These are phyloP conservation scores for Wasmannia auropunctata DNA, from an alignment of 1,140 invertebrate genomes.

Conservation along the genomic window DNA sequence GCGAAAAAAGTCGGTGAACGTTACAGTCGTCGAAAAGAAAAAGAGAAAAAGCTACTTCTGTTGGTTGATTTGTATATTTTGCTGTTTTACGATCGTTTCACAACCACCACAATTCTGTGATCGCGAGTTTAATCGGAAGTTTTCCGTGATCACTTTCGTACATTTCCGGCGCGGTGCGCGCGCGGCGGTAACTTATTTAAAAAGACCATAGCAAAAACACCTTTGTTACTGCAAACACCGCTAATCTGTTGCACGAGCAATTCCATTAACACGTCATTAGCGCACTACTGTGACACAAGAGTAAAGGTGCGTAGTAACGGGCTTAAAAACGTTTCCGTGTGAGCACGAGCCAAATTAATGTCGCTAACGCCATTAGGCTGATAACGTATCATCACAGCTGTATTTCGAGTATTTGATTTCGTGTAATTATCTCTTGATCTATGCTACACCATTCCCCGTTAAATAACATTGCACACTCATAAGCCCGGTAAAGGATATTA, in stretches of 20 bases:
- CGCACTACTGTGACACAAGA: background rate
- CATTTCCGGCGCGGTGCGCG: background rate
- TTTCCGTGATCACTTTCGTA: slow-evolving; percentile 24
- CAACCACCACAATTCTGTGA: slow-evolving; percentile 12
- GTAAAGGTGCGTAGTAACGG: slow-evolving; percentile 9
- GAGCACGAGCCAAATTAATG: slow-evolving; percentile 27
- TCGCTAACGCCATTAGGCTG: slow-evolving; percentile 19
- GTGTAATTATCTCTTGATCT: slow-evolving; percentile 40
- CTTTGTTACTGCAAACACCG: slow-evolving; percentile 28
- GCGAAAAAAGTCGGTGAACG: background rate
- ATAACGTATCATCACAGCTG: slow-evolving; percentile 23
- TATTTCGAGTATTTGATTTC: slow-evolving; percentile 36
- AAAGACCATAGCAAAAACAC: background rate
- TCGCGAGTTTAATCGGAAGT: slow-evolving; percentile 28
- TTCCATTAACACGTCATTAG: slow-evolving; percentile 24
- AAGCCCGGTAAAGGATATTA: background rate
- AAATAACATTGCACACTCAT: slow-evolving; percentile 18
- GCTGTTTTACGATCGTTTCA: background rate
- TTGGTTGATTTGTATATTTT: slow-evolving; percentile 22
- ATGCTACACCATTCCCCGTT: background rate
- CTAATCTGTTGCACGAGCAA: slow-evolving; percentile 30
- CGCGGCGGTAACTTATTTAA: background rate
- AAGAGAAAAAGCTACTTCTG: slow-evolving; percentile 4
- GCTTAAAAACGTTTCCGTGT: slow-evolving; percentile 23
- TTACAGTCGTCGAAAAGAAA: background rate